Conservation (phyloP, 2,797 vertebrate species). For the Prionace glauca region DNA sequence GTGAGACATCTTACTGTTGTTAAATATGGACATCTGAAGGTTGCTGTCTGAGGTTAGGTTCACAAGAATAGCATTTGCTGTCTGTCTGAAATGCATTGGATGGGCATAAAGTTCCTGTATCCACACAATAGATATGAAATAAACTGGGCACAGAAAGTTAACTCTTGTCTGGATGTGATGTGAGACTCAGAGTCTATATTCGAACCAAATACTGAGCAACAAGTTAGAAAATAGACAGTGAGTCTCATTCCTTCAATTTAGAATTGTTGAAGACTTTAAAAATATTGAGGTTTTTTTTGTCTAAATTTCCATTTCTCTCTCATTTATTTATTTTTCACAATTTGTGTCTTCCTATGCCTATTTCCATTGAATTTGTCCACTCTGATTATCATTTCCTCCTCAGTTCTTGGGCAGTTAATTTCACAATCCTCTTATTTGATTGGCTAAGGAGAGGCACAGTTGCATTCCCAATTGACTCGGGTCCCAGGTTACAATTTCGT, state of each 20-base stretch:
- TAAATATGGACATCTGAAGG: neutral
- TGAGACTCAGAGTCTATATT: too few relatives aligned
- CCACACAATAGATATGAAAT: neutral
- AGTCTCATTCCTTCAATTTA: neutral
- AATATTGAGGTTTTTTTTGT: neutral
- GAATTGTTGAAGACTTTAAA: neutral
- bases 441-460: neutral
- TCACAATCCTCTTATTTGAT: neutral
- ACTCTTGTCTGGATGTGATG: neutral
- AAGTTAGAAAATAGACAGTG: neutral
- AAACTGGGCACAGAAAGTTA: neutral
- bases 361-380: neutral
- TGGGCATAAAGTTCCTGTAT: neutral
- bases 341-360: neutral
- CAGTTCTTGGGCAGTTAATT: neutral
- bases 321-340: neutral
- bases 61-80: neutral
- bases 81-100: neutral
- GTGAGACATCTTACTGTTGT: neutral
- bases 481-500: neutral
- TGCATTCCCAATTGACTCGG: neutral
- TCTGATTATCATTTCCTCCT: neutral
- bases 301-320: neutral
- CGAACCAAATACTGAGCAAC: neutral
- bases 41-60: neutral